Evolutionary conservation across 1,140 invertebrate species (phyloP).

Genomic region (Pygmarrhopalites habei): DNA sequence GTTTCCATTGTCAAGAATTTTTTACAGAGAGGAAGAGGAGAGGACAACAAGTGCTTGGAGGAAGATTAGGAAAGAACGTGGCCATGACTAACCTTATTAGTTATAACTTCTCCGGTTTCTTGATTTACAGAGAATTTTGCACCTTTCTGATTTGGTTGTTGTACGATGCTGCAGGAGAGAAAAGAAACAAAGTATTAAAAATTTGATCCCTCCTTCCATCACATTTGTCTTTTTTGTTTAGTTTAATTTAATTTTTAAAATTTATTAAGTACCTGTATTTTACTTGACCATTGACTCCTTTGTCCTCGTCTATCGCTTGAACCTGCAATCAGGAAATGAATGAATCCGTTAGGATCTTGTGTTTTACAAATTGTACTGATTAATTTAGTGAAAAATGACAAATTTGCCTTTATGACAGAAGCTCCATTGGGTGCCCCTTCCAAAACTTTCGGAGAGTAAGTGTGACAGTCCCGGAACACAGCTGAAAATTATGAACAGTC

Average conservation of each 20-base stretch:
- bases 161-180: no score
- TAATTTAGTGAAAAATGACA: not conserved
- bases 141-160: conserved; percentile 92
- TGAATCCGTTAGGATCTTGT: not conserved
- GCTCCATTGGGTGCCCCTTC: conserved; percentile 87
- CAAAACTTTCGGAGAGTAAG: conserved; percentile 84
- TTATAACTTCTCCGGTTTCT: conserved; percentile 85
- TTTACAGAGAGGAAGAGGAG: no score
- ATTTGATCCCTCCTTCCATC: no score
- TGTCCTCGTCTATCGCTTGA: conserved; percentile 87
- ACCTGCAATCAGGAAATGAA: conserved; percentile 48
- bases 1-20: no score
- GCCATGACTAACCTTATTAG: conserved; percentile 64
- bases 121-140: conserved; percentile 92
- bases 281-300: conserved; percentile 85
- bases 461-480: conserved; percentile 83
- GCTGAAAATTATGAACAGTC: conserved; percentile 41
- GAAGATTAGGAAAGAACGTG: no score
- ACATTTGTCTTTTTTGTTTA: no score
- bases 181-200: no score
- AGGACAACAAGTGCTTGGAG: no score
- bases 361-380: no score
- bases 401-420: conserved; percentile 68
- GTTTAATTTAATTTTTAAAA: no score
- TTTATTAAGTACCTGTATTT: no score